Base-by-base conservation (phyloP, 2,888 invertebrate species). In the Ditula angustiorana region DNA sequence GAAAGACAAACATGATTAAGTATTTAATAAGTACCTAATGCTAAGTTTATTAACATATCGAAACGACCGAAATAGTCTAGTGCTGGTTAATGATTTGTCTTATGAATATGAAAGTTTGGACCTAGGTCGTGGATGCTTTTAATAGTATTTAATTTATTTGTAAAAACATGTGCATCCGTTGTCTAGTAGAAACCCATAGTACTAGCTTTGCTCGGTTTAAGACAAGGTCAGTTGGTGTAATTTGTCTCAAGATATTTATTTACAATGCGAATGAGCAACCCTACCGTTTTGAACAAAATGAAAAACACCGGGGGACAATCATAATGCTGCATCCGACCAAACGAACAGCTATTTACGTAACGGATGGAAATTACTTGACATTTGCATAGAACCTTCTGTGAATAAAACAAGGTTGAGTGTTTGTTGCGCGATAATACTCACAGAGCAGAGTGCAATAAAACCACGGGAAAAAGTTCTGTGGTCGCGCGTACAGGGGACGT, bases 351-450 rank as follows among this genome's bases (percentile, higher is more conserved):
- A 23, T 62, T 64, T 59, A 59, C 64, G 59, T 64, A 64, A 64
- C 59, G 41, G 55, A 59, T 59, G 64, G 64, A 53, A 64, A 64
- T 63, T 5, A 52, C 53, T 52, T 59, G 59, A 53, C 59, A 64
- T 64, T 64, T 64, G 52, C 64, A 64, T 64, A 59, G 59, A 56
- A 37, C 53, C 50, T 63, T 63, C 63, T 53, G 46, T 59, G 53
- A 59, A 64, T 58, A 58, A 52, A 46, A 58, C 63, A 63, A 64
- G 63, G 63, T 46, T 58, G 57, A 21, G 19, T 46, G 46, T 50
- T 56, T 30, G 30, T 41, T 13, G 35, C 16, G 21, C 44, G 35
- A 53, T 46, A 64, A 59, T 52, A 53, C 64, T 46, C 46, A 59
- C 52, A 58, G 37, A 28, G 55, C 46, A 19, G 26, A n/a, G 50